Evolutionary conservation across 2,888 invertebrate species (phyloP).

Genomic region (Lepidochitona cinerea): DNA sequence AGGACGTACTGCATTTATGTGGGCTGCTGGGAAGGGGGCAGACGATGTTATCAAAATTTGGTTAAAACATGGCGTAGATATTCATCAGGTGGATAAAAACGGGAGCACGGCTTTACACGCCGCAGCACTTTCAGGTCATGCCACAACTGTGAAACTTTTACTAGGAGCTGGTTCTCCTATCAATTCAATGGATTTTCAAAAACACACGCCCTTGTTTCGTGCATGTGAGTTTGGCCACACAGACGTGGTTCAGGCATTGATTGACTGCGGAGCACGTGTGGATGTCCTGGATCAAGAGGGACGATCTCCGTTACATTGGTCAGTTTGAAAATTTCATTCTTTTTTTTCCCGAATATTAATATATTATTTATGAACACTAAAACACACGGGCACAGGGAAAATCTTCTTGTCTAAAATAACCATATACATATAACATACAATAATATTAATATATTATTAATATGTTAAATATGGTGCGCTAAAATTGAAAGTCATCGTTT

Average conservation of each 20-base stretch:
- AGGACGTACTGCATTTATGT: slow-evolving; percentile 70
- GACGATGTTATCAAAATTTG: slow-evolving; percentile 65
- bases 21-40: slow-evolving; percentile 70
- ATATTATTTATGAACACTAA: no score
- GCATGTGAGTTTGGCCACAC: slow-evolving; percentile 70
- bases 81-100: slow-evolving; percentile 68
- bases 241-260: slow-evolving; percentile 65
- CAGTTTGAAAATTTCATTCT: no score
- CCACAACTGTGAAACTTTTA: slow-evolving; percentile 63
- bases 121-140: slow-evolving; percentile 67
- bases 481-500: no score
- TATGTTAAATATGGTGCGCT: no score
- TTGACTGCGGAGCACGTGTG: slow-evolving; percentile 66
- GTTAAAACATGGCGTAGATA: slow-evolving; percentile 59
- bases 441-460: no score
- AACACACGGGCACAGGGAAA: no score
- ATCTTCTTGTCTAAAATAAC: no score
- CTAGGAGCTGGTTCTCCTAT: slow-evolving; percentile 62
- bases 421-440: no score
- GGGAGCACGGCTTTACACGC: slow-evolving; percentile 70
- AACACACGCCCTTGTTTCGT: slow-evolving; percentile 69
- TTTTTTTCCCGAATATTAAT: no score
- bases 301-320: slow-evolving; percentile 70
- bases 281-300: slow-evolving; percentile 68
- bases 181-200: slow-evolving; percentile 63